These are phyloP conservation scores for Spea hammondii DNA, from an alignment of 2,797 vertebrate species.

Conservation along the genomic window DNA sequence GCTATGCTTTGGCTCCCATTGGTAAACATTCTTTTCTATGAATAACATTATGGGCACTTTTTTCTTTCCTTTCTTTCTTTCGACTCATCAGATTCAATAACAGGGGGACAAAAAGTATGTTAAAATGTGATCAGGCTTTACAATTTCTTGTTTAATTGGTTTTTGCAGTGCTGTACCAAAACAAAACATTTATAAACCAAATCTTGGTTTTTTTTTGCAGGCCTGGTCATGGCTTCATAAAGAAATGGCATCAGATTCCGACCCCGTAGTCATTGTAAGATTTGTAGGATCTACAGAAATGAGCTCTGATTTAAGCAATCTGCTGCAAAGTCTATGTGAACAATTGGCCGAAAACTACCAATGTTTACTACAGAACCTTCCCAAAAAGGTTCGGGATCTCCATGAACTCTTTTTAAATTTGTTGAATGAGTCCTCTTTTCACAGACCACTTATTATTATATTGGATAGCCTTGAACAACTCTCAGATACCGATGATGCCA, in stretches of 20 bases:
- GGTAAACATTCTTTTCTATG: too few relatives aligned
- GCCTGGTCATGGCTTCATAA: constrained; percentile 92
- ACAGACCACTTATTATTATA: constrained; percentile 90
- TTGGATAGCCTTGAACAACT: constrained; percentile 93
- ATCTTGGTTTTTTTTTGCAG: constrained; percentile 71
- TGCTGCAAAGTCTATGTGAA: constrained; percentile 96
- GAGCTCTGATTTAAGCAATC: constrained; percentile 84
- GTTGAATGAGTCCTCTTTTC: constrained; percentile 88
- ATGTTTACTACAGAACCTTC: constrained; percentile 92
- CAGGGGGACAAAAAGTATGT: too few relatives aligned
- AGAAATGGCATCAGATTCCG: constrained; percentile 91
- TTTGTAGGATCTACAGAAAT: constrained; percentile 89
- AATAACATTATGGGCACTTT: too few relatives aligned
- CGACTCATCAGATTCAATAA: too few relatives aligned
- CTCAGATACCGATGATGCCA: constrained; percentile 89
- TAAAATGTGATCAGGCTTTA: too few relatives aligned
- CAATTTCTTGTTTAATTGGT: too few relatives aligned
- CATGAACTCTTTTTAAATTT: constrained; percentile 92
- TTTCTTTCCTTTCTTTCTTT: too few relatives aligned
- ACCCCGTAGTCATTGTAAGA: constrained; percentile 91
- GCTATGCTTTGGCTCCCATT: too few relatives aligned
- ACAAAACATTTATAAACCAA: background rate
- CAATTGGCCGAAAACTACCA: constrained; percentile 93
- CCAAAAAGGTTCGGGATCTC: constrained; percentile 94
- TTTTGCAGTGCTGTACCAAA: too few relatives aligned